Percentiles rank a stretch among this genome's conserved stretches.
Conservation (phyloP, 2,113 vertebrate species). For the Zosterops japonicus region DNA sequence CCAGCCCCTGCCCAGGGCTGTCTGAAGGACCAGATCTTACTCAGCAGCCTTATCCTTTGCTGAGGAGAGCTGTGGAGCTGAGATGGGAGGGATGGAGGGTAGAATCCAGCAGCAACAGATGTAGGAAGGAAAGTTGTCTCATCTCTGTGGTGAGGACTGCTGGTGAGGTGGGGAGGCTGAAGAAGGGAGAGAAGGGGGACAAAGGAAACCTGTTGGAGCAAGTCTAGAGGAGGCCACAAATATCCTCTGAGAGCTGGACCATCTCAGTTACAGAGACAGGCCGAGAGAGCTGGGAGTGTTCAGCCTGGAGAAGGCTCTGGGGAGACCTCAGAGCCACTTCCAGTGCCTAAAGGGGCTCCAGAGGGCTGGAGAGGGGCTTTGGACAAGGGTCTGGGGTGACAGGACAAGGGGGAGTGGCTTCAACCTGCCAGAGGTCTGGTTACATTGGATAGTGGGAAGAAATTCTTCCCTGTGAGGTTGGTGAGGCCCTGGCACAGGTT, state of each 20-base stretch:
- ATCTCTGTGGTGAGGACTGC: accelerated
- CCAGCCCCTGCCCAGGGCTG: background rate
- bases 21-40: background rate
- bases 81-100: background rate
- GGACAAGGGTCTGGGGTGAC: background rate
- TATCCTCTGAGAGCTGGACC: background rate
- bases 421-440: background rate
- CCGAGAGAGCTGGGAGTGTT: background rate
- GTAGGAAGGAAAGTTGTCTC: background rate
- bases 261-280: background rate
- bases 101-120: background rate
- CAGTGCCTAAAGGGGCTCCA: background rate
- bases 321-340: background rate
- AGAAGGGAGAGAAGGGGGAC: background rate
- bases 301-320: background rate
- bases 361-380: background rate
- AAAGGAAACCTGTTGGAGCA: background rate
- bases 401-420: background rate
- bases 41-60: background rate
- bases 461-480: background rate
- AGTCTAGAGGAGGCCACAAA: background rate
- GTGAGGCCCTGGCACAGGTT: accelerated
- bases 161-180: background rate
- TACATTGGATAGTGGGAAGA: background rate
- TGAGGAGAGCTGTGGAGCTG: accelerated